Evolutionary conservation across 2,797 vertebrate species (phyloP), one percentile per base, ranked within the genome.

Genomic region (Clarias laeviceps): DNA sequence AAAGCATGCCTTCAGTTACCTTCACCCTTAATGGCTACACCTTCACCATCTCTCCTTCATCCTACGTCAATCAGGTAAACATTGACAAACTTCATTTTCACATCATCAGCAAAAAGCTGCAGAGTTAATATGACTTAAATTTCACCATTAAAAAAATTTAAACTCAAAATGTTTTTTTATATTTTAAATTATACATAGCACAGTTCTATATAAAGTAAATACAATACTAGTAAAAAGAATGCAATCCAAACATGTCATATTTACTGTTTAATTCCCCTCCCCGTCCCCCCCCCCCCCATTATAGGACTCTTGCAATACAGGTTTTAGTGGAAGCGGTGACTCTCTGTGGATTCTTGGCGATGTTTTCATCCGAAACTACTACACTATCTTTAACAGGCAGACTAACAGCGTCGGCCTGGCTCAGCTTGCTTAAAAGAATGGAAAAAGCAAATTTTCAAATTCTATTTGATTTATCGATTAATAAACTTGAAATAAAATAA

Each of bases 291-390:
- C 11, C 80, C 40, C 40, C 40, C 40, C 40, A 45, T 45, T 45
- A 1, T 80, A 94, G 93, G 76, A 0, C 56, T 73, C 0, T 68
- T 94, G 94, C 89, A 73, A 0, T 24, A 92, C 90, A 77, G 93
- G 93, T 86, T 94, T 94, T 18, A 61, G 65, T 15, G 87, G 88
- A 54, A 91, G 91, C 17, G 24, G 14, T 54, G 0, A 37, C 0
- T 84, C 88, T 57, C 91, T 93, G 50, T 95, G 93, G 93, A 94
- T 94, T 90, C 88, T 94, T 83, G 93, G 94, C 82, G 93, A 94
- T 66, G 93, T 94, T 79, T 94, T 94, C 89, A 95, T 94, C 90
- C 91, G 93, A 87, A 84, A 93, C 82, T 94, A 93, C 2, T 94
- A 93, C 1, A 56, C 82, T 7, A 37, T 93, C 84, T 94, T 94